These are phyloP conservation scores for Drosophila mayri DNA, from an alignment of 1,140 invertebrate genomes.

Conservation along the genomic window DNA sequence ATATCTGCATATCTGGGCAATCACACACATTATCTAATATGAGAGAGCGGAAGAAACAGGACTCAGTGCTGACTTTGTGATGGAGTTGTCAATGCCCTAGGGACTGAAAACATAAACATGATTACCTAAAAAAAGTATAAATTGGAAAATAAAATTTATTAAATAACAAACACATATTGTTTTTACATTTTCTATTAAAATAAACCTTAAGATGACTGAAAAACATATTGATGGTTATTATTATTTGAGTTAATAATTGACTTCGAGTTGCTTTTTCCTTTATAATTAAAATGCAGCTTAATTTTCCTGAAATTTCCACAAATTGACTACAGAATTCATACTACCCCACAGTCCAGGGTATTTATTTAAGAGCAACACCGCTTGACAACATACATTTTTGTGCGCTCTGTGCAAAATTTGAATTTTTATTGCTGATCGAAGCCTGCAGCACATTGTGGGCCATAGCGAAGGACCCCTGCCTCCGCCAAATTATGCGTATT, in stretches of 20 bases:
- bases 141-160: too few relatives aligned
- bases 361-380: conserved; percentile 20
- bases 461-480: conserved; percentile 45
- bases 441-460: conserved; percentile 53
- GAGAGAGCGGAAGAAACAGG: neutral
- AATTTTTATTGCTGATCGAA: conserved; percentile 85
- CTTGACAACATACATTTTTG: conserved; percentile 47
- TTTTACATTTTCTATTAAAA: neutral
- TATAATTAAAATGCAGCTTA: too few relatives aligned
- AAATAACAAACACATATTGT: too few relatives aligned
- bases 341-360: conserved; percentile 1
- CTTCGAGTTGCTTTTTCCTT: neutral
- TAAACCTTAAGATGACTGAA: neutral
- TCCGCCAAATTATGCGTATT: conserved; percentile 75
- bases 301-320: too few relatives aligned
- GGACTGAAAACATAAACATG: neutral
- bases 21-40: conserved; percentile 28
- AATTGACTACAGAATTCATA: neutral
- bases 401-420: conserved; percentile 77
- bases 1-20: conserved; percentile 37
- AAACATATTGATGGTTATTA: too few relatives aligned
- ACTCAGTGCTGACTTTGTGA: neutral
- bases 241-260: neutral
- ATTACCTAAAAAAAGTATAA: neutral
- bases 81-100: neutral